Conservation (phyloP, 2,797 vertebrate species). For the Fistularia tabacaria region DNA sequence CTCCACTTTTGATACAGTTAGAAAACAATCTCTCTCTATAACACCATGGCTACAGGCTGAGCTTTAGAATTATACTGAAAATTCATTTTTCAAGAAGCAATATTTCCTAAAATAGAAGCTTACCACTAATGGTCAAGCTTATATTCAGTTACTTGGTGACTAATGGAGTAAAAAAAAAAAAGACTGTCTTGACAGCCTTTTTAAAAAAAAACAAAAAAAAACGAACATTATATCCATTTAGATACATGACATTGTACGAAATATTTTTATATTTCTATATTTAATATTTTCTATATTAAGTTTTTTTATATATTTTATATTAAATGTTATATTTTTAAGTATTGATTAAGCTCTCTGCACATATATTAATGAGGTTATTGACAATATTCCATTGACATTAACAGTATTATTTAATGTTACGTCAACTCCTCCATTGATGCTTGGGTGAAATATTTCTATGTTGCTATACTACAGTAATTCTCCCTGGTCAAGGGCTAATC, state of each 20-base stretch:
- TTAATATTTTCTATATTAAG: too few relatives aligned
- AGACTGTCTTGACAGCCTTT: too few relatives aligned
- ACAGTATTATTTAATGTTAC: slow-evolving; percentile 22
- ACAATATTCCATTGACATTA: slow-evolving; percentile 3
- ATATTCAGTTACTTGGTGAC: too few relatives aligned
- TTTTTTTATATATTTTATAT: too few relatives aligned
- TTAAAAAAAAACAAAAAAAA: too few relatives aligned
- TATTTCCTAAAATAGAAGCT: slow-evolving; percentile 20
- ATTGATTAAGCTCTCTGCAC: too few relatives aligned
- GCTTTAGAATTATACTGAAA: slow-evolving; percentile 21
- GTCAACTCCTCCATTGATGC: slow-evolving; percentile 21
- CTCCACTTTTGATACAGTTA: slow-evolving; percentile 28
- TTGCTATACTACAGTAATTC: slow-evolving; percentile 50
- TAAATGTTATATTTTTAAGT: too few relatives aligned
- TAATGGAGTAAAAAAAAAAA: too few relatives aligned
- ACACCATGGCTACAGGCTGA: slow-evolving; percentile 15
- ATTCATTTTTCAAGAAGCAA: slow-evolving; percentile 19
- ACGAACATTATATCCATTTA: too few relatives aligned
- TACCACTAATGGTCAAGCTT: neutral
- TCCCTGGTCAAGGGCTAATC: slow-evolving; percentile 59
- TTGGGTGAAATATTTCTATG: slow-evolving; percentile 41
- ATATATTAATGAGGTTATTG: too few relatives aligned
- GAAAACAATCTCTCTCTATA: slow-evolving; percentile 25
- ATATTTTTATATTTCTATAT: too few relatives aligned
- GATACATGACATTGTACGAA: too few relatives aligned